Evolutionary conservation across 2,888 invertebrate genomes (phyloP).

Genomic region (Pseudococcus longispinus): DNA sequence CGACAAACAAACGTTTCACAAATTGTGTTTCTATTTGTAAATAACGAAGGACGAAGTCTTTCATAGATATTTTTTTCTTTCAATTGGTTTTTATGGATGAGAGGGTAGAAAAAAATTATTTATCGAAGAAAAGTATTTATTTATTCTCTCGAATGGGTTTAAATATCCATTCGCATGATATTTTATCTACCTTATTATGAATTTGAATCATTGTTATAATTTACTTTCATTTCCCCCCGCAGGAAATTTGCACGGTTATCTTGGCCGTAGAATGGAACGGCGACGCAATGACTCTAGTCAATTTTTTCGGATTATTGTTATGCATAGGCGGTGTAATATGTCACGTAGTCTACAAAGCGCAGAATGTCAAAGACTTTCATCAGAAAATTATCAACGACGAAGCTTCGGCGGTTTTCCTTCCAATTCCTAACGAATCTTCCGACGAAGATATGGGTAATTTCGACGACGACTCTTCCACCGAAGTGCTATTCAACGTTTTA

Average conservation of each 20-base stretch:
- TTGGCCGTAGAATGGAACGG: constrained; percentile 86
- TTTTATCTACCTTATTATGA: not conserved
- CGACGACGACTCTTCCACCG: constrained; percentile 60
- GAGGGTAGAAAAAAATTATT: not conserved
- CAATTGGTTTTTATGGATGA: not conserved
- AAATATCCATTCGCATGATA: not conserved
- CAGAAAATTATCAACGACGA: constrained; percentile 57
- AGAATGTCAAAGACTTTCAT: constrained; percentile 16
- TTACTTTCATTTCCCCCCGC: constrained; percentile 61
- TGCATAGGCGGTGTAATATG: constrained; percentile 87
- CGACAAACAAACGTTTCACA: not conserved
- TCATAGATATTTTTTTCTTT: not conserved
- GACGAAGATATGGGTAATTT: constrained; percentile 59
- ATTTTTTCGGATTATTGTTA: constrained; percentile 82
- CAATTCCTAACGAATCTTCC: constrained; percentile 48
- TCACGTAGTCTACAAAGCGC: constrained; percentile 78
- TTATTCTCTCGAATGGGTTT: not conserved
- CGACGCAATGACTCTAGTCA: constrained; percentile 82
- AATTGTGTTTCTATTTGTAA: not conserved
- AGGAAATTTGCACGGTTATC: constrained; percentile 92
- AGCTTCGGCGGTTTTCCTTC: constrained; percentile 58
- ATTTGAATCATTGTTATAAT: not conserved
- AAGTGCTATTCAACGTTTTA: constrained; percentile 60
- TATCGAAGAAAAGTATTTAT: not conserved
- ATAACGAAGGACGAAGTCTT: not conserved